phyloP scores from a whole-genome alignment of 2,113 vertebrate species.

The Aplodontia rufa region DNA sequence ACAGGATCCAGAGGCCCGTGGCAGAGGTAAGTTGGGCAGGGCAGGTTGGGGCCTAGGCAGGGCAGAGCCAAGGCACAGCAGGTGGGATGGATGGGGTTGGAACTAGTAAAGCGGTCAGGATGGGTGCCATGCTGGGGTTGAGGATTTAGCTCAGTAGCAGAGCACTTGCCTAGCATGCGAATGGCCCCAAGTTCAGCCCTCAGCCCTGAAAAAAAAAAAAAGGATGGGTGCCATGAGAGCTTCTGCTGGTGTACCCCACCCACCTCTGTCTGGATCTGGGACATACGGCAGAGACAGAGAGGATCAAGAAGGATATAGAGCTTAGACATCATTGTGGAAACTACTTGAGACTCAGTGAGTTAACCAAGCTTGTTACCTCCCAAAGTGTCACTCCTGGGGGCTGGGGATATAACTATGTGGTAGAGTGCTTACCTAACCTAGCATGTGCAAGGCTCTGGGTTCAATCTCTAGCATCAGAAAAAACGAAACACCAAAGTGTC shows the following conservation, averaged over 20 bases:
- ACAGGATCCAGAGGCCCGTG: constrained; percentile 88
- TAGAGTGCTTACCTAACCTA: no score
- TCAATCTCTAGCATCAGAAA: no score
- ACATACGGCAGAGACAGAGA: neutral
- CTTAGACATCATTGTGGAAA: neutral
- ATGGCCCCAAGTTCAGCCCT: no score
- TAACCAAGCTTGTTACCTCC: neutral
- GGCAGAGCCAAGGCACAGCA: neutral
- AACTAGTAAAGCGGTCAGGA: neutral
- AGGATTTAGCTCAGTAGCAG: no score
- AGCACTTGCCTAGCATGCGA: no score
- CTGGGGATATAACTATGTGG: no score
- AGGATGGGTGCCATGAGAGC: no score
- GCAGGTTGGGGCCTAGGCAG: no score
- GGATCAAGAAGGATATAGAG: neutral
- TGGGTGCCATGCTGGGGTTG: no score
- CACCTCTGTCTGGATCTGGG: neutral
- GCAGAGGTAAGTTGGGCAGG: constrained; percentile 87
- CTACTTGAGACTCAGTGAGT: neutral
- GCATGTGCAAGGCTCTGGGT: no score
- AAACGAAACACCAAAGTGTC: neutral
- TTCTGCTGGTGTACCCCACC: neutral
- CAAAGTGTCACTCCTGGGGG: neutral
- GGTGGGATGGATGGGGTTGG: neutral
- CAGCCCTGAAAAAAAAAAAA: no score